Conservation (phyloP, 2,888 invertebrate genomes). For the Alloplasta piceator region DNA sequence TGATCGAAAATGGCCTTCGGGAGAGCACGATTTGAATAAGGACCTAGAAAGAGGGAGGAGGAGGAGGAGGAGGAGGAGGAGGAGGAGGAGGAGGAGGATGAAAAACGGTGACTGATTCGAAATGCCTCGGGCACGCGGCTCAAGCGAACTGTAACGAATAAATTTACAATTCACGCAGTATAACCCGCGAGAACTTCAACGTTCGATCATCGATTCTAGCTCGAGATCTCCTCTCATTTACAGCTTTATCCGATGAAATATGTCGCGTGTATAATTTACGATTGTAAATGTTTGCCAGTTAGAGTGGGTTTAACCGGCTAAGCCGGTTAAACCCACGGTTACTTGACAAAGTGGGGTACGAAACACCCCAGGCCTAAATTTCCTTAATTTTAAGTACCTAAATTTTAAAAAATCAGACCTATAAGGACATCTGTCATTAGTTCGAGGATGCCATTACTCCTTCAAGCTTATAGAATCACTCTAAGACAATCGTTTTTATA, state of each 20-base stretch:
- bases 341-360: too few species aligned
- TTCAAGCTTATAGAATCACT: too few species aligned
- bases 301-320: too few species aligned
- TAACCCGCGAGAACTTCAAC: constrained; percentile 37
- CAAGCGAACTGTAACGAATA: constrained; percentile 76
- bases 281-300: too few species aligned
- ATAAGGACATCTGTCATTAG: too few species aligned
- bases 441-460: too few species aligned
- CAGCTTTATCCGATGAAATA: constrained; percentile 44
- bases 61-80: constrained; percentile 60
- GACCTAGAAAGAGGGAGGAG: constrained; percentile 58
- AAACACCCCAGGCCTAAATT: too few species aligned
- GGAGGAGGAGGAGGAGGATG: constrained; percentile 52
- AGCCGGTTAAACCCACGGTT: too few species aligned
- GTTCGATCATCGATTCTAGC: constrained; percentile 27
- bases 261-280: not conserved
- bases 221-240: constrained; percentile 53
- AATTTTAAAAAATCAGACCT: too few species aligned
- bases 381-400: too few species aligned
- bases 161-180: constrained; percentile 68
- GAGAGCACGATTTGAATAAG: constrained; percentile 79
- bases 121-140: constrained; percentile 66
- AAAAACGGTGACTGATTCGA: constrained; percentile 59
- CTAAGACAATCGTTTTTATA: too few species aligned
- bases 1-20: constrained; percentile 79